phyloP scores from a whole-genome alignment of 2,113 vertebrate genomes.

The Corythoichthys haematopterus region DNA sequence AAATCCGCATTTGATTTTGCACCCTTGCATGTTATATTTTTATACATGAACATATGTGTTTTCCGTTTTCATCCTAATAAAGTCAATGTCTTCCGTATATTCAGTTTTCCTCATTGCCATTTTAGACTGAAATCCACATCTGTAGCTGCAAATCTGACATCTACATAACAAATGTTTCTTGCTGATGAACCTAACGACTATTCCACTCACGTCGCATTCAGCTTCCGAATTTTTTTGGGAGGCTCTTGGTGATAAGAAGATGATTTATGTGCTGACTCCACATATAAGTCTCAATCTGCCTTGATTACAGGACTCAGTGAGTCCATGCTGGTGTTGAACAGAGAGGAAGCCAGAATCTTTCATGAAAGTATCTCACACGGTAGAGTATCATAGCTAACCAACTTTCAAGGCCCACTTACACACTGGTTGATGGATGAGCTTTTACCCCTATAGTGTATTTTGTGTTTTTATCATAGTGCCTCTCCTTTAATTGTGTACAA shows the following conservation, averaged over 20 bases:
- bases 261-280: conserved; percentile 38
- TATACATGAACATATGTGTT: conserved; percentile 33
- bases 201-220: not conserved
- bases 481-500: conserved; percentile 34
- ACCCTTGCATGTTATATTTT: conserved; percentile 61
- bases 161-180: conserved; percentile 17
- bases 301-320: conserved; percentile 72
- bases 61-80: conserved; percentile 61
- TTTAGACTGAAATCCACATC: conserved; percentile 43
- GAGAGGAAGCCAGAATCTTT: conserved; percentile 73
- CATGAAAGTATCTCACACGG: conserved; percentile 73
- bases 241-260: conserved; percentile 20
- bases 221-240: conserved; percentile 12
- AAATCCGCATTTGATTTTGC: conserved; percentile 51
- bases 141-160: conserved; percentile 38
- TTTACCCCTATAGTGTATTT: conserved; percentile 25
- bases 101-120: conserved; percentile 40
- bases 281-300: conserved; percentile 63
- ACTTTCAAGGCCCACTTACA: conserved; percentile 19
- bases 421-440: conserved; percentile 11
- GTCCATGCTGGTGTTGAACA: conserved; percentile 72
- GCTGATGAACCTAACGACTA: not conserved
- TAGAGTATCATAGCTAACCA: conserved; percentile 64
- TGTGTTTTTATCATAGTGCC: conserved; percentile 27
- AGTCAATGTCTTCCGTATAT: conserved; percentile 52